A percentile compares a stretch with the other conserved stretches of the same genome.
These are phyloP conservation scores for Sebastes matsubarae DNA, from an alignment of 2,797 vertebrate genomes.

Conservation along the genomic window DNA sequence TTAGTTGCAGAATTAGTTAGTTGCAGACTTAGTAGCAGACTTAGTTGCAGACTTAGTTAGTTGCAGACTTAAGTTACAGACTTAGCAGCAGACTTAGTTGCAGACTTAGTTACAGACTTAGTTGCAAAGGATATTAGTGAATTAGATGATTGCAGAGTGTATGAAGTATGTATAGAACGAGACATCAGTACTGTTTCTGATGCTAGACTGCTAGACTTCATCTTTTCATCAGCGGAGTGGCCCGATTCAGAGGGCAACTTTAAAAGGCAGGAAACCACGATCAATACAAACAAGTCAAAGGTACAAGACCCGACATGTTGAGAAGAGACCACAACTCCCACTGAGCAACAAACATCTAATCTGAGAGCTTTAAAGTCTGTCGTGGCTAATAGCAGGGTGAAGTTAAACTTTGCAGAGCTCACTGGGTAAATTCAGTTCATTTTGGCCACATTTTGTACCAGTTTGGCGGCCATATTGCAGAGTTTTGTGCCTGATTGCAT, in stretches of 20 bases:
- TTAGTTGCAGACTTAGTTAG: too few relatives aligned
- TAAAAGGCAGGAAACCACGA: background rate
- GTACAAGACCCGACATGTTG: background rate
- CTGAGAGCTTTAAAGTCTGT: background rate
- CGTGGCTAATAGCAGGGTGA: background rate
- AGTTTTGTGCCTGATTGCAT: background rate
- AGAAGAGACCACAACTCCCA: background rate
- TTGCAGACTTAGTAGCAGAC: background rate
- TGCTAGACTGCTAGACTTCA: background rate
- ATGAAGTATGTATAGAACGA: background rate
- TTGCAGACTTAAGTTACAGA: background rate
- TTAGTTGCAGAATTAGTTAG: too few relatives aligned
- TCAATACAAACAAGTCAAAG: background rate
- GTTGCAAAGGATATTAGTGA: background rate
- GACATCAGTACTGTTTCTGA: background rate
- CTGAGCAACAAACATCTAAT: background rate
- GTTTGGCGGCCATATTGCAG: background rate
- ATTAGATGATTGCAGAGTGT: background rate
- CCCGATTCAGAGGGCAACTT: background rate
- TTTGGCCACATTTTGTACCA: background rate
- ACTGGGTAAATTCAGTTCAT: background rate
- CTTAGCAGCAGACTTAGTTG: too few relatives aligned
- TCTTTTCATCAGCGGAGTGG: background rate
- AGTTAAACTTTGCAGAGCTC: background rate
- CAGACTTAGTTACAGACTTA: background rate